Conservation (phyloP, 2,888 invertebrate species). For the Beris morrisii region DNA sequence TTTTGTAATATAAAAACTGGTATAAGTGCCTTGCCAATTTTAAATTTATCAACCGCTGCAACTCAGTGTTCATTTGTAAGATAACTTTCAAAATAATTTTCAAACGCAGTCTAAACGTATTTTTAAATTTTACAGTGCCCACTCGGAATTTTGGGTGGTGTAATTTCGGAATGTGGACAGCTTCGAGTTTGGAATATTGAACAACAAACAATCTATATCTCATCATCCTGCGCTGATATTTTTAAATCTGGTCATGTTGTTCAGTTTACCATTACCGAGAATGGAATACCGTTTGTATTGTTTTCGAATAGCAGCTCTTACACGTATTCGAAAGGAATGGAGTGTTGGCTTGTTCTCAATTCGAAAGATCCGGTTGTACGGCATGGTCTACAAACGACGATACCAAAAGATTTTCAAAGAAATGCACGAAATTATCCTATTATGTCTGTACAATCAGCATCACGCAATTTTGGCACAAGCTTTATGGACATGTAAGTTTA, state of each 20-base stretch:
- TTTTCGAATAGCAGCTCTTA: slow-evolving; percentile 84
- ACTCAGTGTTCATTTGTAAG: slow-evolving; percentile 54
- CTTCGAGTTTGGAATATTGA: slow-evolving; percentile 53
- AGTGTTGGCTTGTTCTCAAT: slow-evolving; percentile 66
- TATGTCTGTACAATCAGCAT: slow-evolving; percentile 52
- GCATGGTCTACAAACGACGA: slow-evolving; percentile 56
- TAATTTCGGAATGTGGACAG: slow-evolving; percentile 53
- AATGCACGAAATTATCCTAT: slow-evolving; percentile 51
- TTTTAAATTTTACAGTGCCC: slow-evolving; percentile 46
- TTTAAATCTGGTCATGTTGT: slow-evolving; percentile 59
- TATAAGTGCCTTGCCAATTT: slow-evolving; percentile 50
- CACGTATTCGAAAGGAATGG: slow-evolving; percentile 76
- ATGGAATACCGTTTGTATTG: slow-evolving; percentile 80
- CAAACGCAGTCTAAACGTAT: background rate
- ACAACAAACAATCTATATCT: slow-evolving; percentile 44
- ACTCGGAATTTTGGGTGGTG: slow-evolving; percentile 51
- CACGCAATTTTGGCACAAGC: slow-evolving; percentile 44
- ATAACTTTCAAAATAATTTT: slow-evolving; percentile 13
- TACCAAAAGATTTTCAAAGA: slow-evolving; percentile 53
- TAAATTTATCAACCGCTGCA: slow-evolving; percentile 49
- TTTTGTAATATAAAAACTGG: slow-evolving; percentile 50
- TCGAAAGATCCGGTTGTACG: slow-evolving; percentile 60
- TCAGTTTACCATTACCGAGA: slow-evolving; percentile 64
- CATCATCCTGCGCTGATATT: slow-evolving; percentile 51
- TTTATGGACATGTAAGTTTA: slow-evolving; percentile 43